Base-by-base conservation (phyloP, 2,888 invertebrate genomes). In the Amphipyra tragopoginis region DNA sequence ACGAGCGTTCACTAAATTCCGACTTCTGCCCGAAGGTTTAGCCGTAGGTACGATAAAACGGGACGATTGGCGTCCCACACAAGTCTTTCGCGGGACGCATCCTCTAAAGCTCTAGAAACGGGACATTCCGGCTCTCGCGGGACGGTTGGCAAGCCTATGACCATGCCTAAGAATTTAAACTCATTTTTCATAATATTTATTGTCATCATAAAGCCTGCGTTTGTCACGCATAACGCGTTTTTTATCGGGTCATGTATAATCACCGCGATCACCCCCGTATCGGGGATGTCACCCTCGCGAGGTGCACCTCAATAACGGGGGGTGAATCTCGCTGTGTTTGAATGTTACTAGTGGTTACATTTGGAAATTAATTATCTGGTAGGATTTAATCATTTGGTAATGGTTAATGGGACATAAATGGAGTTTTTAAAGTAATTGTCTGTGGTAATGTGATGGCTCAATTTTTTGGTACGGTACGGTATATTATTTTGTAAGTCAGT, bases 181-280 rank as follows among this genome's bases (percentile, higher is more conserved):
- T 21, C 3, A 1, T 21, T 21, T 21, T 21, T 21, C 21, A 21
- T 21, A 21, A 21, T 21, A 21, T 21, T 21, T 21, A 21, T 2
- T 21, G 21, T 21, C 21, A 21, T 21, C 21, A 38, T 49, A 42
- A 45, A 59, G 38, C 49, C 5, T 77, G 63, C 38, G 13, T 65
- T 56, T 14, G 33, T 73, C 29, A 65, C 56, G 64, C 72, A 70
- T 72, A 69, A 85, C 80, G 74, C 77, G 58, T 64, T 72, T 47
- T 47, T 53, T 71, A 72, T 72, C 76, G 70, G 77, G 68, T 70
- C 83, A 83, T 82, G 84, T 82, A 81, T 86, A 88, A 90, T 90
- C 90, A 87, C 83, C 65, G 80, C 71, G 79, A 87, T 86, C 89
- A 81, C 86, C 89, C 86, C 72, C 65, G 55, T 53, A 15, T 56